Conservation (phyloP, 2,888 invertebrate genomes). For the Caenorhabditis sp. region DNA sequence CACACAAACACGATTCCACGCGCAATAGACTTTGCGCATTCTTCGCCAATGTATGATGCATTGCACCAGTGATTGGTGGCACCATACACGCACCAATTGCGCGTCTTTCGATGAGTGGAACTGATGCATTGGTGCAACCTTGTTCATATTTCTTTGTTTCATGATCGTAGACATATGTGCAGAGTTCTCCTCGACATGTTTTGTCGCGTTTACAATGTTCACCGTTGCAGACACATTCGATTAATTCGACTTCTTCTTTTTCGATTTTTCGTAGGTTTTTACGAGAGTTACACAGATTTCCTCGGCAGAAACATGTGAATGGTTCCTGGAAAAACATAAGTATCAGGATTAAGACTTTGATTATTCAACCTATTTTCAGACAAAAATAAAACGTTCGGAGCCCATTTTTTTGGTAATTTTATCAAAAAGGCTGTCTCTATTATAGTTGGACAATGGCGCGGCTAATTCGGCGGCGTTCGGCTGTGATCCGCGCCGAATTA, state of each 20-base stretch:
- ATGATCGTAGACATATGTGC: constrained; percentile 66
- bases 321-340: constrained; percentile 46
- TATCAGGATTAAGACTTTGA: neutral
- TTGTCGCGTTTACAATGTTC: constrained; percentile 59
- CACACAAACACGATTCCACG: constrained; percentile 68
- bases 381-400: no score
- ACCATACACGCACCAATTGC: constrained; percentile 67
- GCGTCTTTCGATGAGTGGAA: constrained; percentile 67
- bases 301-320: constrained; percentile 69
- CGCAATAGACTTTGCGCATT: constrained; percentile 56
- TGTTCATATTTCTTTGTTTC: constrained; percentile 61
- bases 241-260: constrained; percentile 57
- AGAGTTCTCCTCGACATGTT: constrained; percentile 65
- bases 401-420: no score
- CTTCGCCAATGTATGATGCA: constrained; percentile 68
- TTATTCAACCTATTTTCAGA: constrained; percentile 1
- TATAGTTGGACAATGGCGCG: no score
- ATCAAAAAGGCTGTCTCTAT: no score
- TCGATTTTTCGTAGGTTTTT: constrained; percentile 45
- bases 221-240: constrained; percentile 63
- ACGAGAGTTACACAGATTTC: constrained; percentile 65
- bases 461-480: no score
- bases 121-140: constrained; percentile 68
- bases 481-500: no score
- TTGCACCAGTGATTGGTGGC: constrained; percentile 69